These are phyloP conservation scores for Dasyurus viverrinus DNA, from an alignment of 2,113 vertebrate genomes.

Conservation along the genomic window DNA sequence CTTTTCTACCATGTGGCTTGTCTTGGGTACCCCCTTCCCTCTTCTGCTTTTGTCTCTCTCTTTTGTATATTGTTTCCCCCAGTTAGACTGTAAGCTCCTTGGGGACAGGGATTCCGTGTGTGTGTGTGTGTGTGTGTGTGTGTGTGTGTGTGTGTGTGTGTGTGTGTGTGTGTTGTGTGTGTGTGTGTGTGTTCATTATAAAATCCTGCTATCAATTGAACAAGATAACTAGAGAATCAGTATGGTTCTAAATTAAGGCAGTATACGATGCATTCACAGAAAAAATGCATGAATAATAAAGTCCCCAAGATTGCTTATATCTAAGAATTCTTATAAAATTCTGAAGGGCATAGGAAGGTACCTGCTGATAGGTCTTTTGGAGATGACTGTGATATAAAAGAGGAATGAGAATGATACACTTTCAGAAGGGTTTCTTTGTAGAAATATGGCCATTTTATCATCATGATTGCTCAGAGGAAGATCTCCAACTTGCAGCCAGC, in stretches of 20 bases:
- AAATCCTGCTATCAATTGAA: not conserved
- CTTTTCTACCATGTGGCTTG: not conserved
- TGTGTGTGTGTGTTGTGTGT: not conserved
- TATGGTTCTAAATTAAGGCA: not conserved
- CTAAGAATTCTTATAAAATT: not conserved
- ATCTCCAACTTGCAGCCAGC: not conserved
- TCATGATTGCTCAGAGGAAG: not conserved
- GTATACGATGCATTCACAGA: not conserved
- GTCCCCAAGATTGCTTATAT: not conserved
- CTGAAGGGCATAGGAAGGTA: not conserved
- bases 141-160: not conserved
- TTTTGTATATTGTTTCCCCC: not conserved
- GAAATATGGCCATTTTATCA: not conserved
- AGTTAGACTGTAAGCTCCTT: not conserved
- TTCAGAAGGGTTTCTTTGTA: not conserved
- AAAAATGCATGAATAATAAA: not conserved
- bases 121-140: not conserved
- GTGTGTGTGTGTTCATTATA: not conserved
- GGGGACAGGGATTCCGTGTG: not conserved
- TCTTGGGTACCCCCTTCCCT: not conserved
- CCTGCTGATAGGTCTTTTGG: not conserved
- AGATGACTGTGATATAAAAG: no score
- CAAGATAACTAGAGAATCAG: not conserved
- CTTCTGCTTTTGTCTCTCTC: no score
- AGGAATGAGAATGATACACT: not conserved